Conservation (phyloP, 2,888 invertebrate species). For the Halictus quadricinctus region DNA sequence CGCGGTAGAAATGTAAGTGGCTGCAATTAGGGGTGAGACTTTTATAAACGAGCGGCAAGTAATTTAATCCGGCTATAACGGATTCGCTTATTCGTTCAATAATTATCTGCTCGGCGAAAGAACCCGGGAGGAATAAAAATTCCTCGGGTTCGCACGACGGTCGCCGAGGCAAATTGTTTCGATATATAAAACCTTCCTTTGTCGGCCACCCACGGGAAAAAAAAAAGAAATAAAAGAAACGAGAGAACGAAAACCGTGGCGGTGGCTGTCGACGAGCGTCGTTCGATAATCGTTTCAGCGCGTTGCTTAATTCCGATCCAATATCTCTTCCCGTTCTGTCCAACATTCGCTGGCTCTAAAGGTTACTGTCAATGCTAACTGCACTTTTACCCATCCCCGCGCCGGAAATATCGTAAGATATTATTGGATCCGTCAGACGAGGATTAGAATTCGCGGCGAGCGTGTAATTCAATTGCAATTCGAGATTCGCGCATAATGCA, state of each 20-base stretch:
- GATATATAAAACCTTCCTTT: constrained; percentile 25
- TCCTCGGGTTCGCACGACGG: not conserved
- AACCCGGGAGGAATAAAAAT: constrained; percentile 6
- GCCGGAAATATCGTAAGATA: constrained; percentile 16
- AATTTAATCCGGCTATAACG: constrained; percentile 14
- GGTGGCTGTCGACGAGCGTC: not conserved
- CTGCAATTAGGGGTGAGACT: constrained; percentile 4
- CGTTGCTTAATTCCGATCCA: constrained; percentile 27
- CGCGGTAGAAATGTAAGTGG: not conserved
- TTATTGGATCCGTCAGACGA: not conserved
- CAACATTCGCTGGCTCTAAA: not conserved
- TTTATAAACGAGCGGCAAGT: constrained; percentile 5
- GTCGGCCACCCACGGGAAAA: not conserved
- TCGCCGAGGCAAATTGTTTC: constrained; percentile 20
- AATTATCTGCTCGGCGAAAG: constrained; percentile 22
- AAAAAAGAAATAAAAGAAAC: constrained; percentile 5
- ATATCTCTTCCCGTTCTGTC: not conserved
- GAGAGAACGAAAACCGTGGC: not conserved
- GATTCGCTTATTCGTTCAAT: constrained; percentile 13
- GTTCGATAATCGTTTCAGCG: not conserved
- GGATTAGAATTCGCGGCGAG: not conserved
- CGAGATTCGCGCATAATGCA: constrained; percentile 15
- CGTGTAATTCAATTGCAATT: constrained; percentile 14
- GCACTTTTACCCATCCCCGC: not conserved
- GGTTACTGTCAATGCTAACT: not conserved